Percentiles rank a stretch among this genome's conserved stretches.
Evolutionary conservation across 1,140 invertebrate genomes (phyloP).

Genomic region (Trachymyrmex septentrionalis): DNA sequence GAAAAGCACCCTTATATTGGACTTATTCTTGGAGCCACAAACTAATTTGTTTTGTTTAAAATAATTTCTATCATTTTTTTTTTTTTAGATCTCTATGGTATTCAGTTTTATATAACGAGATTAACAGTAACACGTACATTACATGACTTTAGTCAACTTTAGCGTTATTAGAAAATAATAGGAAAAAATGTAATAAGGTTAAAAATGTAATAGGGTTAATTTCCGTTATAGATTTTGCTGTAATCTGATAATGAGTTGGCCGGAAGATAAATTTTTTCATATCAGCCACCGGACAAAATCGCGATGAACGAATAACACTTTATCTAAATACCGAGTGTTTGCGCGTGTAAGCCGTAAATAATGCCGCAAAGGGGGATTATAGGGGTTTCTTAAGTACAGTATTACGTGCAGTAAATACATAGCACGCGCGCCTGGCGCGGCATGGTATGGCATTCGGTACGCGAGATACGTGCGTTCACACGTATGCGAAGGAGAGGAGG

Average conservation of each 20-base stretch:
- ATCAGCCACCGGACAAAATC: neutral
- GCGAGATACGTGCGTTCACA: constrained; percentile 44
- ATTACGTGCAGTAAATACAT: constrained; percentile 58
- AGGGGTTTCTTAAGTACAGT: constrained; percentile 27
- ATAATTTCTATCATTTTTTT: neutral
- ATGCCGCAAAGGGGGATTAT: neutral
- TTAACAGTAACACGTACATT: neutral
- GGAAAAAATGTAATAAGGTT: neutral
- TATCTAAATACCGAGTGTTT: constrained; percentile 48
- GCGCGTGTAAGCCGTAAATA: constrained; percentile 48
- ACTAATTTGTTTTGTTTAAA: neutral
- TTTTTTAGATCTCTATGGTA: neutral
- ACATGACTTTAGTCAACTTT: neutral
- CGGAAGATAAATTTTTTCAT: neutral
- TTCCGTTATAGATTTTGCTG: neutral
- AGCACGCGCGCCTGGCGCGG: constrained; percentile 34
- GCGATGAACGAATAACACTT: constrained; percentile 33
- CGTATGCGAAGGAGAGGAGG: neutral
- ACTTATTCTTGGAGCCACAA: too few relatives aligned
- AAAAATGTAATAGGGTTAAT: neutral
- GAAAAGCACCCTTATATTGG: too few relatives aligned
- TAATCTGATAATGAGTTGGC: neutral
- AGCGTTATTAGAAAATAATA: neutral
- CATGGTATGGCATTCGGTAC: constrained; percentile 62
- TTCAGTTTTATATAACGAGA: neutral